Base-by-base conservation (phyloP, 1,140 invertebrate genomes). In the Aphelenchoides besseyi region DNA sequence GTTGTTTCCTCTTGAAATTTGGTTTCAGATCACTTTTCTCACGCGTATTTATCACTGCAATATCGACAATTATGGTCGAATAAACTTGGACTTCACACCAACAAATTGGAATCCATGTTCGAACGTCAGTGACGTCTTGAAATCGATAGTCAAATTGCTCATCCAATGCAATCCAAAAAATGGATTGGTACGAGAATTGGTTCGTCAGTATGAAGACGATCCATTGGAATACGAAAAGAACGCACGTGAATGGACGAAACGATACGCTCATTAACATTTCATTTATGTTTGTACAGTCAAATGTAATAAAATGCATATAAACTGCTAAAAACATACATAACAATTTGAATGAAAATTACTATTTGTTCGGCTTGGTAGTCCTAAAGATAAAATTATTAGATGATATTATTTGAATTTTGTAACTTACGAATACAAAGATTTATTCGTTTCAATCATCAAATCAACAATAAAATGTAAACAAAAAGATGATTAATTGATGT, bases 1-100 rank as follows among this genome's bases (percentile, higher is more conserved):
- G 28, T 54, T 54, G 30, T 23, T 9, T 32, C 9, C 62, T 52
- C 23, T 18, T 8, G 9, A 57, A 8, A 3, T 8, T 53, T 61
- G 8, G 5, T 70, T 72, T 74, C 29, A 75, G 29, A 33, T 78
- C 0, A 37, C 63, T 30, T 75, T 75, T 41, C 30, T 79, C 9
- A 75, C 74, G 29, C 78, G 77, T 3, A 79, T 75, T 35, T 75
- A 75, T 37, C 74, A 75, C 30, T 77, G 74, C 57, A 75, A 75
- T 26, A 75, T 75, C 72, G 64, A 72, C 71, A 63, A 18, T 18
- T 28, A 73, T 18, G 70, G 70, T 41, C 57, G 64, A 32, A 61
- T 72, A n/a, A 72, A 61, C 33, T 18, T 72, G 36, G 73, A 69
- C n/a, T 35, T 33, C 1, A 74, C 53, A 28, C 28, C 48, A 1